Evolutionary conservation across 2,888 invertebrate species (phyloP), one percentile per base, ranked within the genome.

Genomic region (Ischnus inquisitorius): DNA sequence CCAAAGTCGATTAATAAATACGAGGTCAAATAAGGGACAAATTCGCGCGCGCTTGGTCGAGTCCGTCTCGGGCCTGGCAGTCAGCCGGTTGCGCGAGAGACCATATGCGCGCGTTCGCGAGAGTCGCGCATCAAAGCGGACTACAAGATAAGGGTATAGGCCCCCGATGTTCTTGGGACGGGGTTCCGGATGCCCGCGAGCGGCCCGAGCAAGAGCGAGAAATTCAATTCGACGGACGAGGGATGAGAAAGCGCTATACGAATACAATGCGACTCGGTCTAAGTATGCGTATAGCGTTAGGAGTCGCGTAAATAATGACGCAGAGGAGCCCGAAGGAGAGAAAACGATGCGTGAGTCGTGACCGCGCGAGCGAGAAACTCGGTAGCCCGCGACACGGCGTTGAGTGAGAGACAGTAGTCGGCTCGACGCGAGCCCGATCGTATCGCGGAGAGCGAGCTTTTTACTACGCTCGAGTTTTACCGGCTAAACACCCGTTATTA

Each of bases 371-470:
- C 84, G 88, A 69, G 84, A 86, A 80, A 39, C 68, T 85, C 88
- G 86, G 89, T 87, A 88, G 89, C 43, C 74, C 28, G 25, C 25
- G 4, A 77, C 57, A 54, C 72, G 64, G 39, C 76, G 75, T 48
- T 69, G 74, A 54, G 86, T 83, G 86, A 82, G 88, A 75, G 89
- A 90, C 92, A 92, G 91, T 91, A 88, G 92, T 82, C 88, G 89
- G 83, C 76, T 87, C 81, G 89, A 89, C 88, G 90, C 87, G 88
- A 88, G 86, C 83, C 87, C 88, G 89, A 62, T 87, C 88, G 86
- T 88, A 87, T 91, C 91, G 89, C 64, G 64, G 64, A 85, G 85
- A 16, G 51, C 69, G 69, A 67, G 51, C 65, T 78, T 79, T 67
- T 69, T 41, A 10, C 14, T 46, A 8, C 57, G 25, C 57, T 14